A percentile compares a stretch with the other conserved stretches of the same genome.
Conservation (phyloP, 1,140 invertebrate genomes). For the Hesperophylax magnus region DNA sequence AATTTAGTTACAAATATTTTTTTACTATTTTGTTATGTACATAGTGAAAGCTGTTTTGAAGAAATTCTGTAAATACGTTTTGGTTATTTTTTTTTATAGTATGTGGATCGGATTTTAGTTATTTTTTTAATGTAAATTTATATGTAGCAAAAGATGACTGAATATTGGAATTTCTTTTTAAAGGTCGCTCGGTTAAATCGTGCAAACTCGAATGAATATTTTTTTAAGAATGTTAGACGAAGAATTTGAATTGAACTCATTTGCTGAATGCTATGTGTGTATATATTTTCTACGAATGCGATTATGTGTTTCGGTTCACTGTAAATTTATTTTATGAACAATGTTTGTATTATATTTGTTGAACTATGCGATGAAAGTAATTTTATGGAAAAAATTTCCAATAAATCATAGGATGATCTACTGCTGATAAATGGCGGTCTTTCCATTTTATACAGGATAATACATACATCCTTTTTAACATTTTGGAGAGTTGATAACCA, state of each 20-base stretch:
- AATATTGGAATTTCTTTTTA: slow-evolving; percentile 19
- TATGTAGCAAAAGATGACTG: slow-evolving; percentile 30
- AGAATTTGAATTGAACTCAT: background rate
- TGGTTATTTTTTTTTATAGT: slow-evolving; percentile 18
- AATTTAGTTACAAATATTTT: slow-evolving; percentile 37
- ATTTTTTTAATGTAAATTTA: slow-evolving; percentile 13
- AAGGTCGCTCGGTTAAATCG: background rate
- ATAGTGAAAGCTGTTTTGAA: background rate
- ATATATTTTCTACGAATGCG: slow-evolving; percentile 7
- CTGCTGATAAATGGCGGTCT: background rate
- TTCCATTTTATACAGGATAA: slow-evolving; percentile 11
- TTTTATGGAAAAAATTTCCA: slow-evolving; percentile 37
- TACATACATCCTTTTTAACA: too few species aligned
- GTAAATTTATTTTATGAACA: slow-evolving; percentile 30
- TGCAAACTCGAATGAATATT: slow-evolving; percentile 21
- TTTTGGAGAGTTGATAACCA: too few species aligned
- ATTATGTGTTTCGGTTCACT: background rate
- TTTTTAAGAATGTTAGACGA: slow-evolving; percentile 21
- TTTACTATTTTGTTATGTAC: slow-evolving; percentile 27
- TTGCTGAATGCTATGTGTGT: too few species aligned
- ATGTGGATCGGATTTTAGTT: slow-evolving; percentile 14
- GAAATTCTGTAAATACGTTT: slow-evolving; percentile 31
- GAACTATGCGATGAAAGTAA: background rate
- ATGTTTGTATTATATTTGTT: slow-evolving; percentile 32
- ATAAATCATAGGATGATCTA: slow-evolving; percentile 11